A percentile compares a stretch with the other conserved stretches of the same genome.
Evolutionary conservation across 2,888 invertebrate genomes (phyloP).

Genomic region (Leptopilina drosophilae): DNA sequence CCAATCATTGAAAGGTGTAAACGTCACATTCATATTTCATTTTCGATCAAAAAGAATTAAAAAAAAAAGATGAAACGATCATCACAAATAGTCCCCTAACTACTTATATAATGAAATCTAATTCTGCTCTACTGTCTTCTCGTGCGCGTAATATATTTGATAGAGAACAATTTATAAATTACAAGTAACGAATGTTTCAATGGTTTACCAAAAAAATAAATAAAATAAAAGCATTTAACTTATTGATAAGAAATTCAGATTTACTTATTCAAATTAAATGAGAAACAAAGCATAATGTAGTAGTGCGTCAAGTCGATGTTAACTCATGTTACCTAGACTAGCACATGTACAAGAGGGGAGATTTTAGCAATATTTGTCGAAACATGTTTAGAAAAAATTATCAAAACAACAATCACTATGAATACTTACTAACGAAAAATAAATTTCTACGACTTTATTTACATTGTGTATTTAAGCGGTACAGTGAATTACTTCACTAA

Average conservation of each 20-base stretch:
- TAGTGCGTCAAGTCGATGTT: conserved; percentile 65
- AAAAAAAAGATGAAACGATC: conserved; percentile 21
- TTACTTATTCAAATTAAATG: conserved; percentile 57
- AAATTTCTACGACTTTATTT: not conserved
- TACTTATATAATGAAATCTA: conserved; percentile 9
- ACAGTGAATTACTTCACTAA: too few relatives aligned
- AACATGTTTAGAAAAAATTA: conserved; percentile 3
- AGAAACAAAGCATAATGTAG: conserved; percentile 53
- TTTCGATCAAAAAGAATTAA: conserved; percentile 23
- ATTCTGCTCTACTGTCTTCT: conserved; percentile 16
- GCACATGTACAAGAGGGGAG: conserved; percentile 35
- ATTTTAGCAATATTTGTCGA: conserved; percentile 13
- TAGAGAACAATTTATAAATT: conserved; percentile 45
- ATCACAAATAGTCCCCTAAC: not conserved
- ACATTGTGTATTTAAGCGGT: too few relatives aligned
- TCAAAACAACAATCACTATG: conserved; percentile 14
- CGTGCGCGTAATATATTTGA: conserved; percentile 45
- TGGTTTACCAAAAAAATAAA: not conserved
- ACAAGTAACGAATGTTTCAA: conserved; percentile 54
- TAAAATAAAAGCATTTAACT: conserved; percentile 17
- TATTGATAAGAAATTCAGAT: conserved; percentile 43
- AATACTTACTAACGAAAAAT: not conserved
- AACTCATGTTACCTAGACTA: conserved; percentile 48
- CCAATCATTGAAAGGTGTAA: conserved; percentile 19
- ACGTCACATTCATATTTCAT: conserved; percentile 39